Conservation (phyloP, 2,888 invertebrate genomes). For the Clistopyga incitator region DNA sequence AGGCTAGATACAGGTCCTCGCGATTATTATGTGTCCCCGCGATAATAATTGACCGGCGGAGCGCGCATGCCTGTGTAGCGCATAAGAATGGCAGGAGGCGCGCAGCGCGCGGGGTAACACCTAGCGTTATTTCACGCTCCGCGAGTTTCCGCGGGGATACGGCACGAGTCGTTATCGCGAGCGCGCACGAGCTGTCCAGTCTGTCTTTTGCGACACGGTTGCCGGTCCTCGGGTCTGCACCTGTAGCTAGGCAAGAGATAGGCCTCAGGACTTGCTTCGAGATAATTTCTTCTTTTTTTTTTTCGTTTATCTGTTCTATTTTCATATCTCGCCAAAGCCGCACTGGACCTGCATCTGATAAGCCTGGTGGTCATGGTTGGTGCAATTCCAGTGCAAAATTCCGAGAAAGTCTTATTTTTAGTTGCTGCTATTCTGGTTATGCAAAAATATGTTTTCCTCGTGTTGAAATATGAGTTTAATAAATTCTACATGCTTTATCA, state of each 20-base stretch:
- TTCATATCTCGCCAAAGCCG: slow-evolving; percentile 1
- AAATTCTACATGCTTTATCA: no score
- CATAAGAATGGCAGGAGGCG: slow-evolving; percentile 16
- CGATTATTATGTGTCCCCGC: slow-evolving; percentile 6
- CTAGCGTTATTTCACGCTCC: slow-evolving; percentile 71
- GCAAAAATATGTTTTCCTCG: background rate
- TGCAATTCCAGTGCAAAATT: background rate
- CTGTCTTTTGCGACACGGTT: slow-evolving; percentile 49
- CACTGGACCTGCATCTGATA: background rate
- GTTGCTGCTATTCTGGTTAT: background rate
- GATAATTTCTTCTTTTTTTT: slow-evolving; percentile 5
- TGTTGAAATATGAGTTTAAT: no score
- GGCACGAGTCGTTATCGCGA: slow-evolving; percentile 25
- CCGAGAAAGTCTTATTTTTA: background rate
- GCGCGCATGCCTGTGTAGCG: slow-evolving; percentile 10
- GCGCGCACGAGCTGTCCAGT: slow-evolving; percentile 45
- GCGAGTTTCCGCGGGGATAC: slow-evolving; percentile 55
- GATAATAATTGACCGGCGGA: slow-evolving; percentile 20
- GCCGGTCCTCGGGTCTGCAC: slow-evolving; percentile 4
- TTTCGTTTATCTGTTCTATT: background rate
- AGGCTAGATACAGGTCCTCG: slow-evolving; percentile 17
- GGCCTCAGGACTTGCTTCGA: background rate
- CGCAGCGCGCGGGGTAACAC: slow-evolving; percentile 8
- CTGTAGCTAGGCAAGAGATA: background rate
- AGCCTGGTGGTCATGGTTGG: background rate